These are phyloP conservation scores for Theretra japonica DNA, from an alignment of 2,888 invertebrate genomes.

Conservation along the genomic window DNA sequence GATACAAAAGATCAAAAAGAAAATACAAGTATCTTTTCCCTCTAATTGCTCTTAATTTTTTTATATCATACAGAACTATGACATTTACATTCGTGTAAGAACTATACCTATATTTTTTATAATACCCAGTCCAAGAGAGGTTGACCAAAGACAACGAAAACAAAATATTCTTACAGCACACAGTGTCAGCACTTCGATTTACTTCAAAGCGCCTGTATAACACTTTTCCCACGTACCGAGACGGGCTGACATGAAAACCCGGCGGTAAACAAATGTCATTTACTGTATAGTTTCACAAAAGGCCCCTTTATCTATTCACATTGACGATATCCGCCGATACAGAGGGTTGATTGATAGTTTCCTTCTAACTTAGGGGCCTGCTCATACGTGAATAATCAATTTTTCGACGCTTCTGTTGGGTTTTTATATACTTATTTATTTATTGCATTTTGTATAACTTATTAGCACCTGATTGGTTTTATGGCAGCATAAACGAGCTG, in stretches of 20 bases:
- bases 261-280: slow-evolving; percentile 12
- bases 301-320: slow-evolving; percentile 35
- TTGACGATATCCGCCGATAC: slow-evolving; percentile 43
- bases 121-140: not conserved
- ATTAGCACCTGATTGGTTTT: not conserved
- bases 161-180: not conserved
- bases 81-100: no score
- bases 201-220: not conserved
- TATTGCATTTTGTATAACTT: not conserved
- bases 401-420: not conserved
- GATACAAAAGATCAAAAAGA: no score
- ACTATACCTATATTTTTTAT: not conserved
- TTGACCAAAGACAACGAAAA: not conserved
- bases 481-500: no score
- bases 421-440: not conserved
- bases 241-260: not conserved
- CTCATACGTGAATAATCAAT: slow-evolving; percentile 1
- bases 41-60: no score
- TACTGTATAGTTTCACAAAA: slow-evolving; percentile 27
- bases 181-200: not conserved
- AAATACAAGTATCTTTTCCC: no score
- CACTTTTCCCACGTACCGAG: not conserved
- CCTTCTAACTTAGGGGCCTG: slow-evolving; percentile 32
- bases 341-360: slow-evolving; percentile 52
- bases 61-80: no score